Conservation (phyloP, 2,888 invertebrate species). For the Idaea biselata region DNA sequence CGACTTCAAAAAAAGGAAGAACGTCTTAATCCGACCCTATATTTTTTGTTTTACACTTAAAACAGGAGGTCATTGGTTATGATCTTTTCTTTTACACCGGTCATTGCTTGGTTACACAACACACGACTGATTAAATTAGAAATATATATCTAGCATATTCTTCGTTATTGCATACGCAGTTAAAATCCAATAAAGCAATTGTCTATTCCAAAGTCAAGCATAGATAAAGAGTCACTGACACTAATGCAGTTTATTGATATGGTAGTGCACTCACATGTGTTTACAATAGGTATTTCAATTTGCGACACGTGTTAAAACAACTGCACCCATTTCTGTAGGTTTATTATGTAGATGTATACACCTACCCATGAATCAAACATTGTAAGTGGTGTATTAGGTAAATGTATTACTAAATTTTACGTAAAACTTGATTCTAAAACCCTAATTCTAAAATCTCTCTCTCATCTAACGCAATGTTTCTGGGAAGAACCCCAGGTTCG, state of each 20-base stretch:
- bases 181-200: constrained; percentile 26
- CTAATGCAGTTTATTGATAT: constrained; percentile 38
- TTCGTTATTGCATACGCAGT: constrained; percentile 11
- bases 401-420: no score
- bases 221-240: constrained; percentile 57
- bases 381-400: not conserved
- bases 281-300: constrained; percentile 25
- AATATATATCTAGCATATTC: not conserved
- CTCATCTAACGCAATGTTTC: no score
- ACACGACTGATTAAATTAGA: not conserved
- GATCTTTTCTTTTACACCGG: no score
- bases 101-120: not conserved
- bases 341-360: not conserved
- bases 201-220: constrained; percentile 41
- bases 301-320: constrained; percentile 36
- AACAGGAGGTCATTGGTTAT: no score
- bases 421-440: no score
- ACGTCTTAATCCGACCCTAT: no score
- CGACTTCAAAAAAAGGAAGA: no score
- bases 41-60: no score
- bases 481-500: no score
- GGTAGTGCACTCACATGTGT: constrained; percentile 17
- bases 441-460: no score
- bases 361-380: not conserved
- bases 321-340: not conserved